Evolutionary conservation across 2,888 invertebrate species (phyloP).

Genomic region (Charanyca ferruginea): DNA sequence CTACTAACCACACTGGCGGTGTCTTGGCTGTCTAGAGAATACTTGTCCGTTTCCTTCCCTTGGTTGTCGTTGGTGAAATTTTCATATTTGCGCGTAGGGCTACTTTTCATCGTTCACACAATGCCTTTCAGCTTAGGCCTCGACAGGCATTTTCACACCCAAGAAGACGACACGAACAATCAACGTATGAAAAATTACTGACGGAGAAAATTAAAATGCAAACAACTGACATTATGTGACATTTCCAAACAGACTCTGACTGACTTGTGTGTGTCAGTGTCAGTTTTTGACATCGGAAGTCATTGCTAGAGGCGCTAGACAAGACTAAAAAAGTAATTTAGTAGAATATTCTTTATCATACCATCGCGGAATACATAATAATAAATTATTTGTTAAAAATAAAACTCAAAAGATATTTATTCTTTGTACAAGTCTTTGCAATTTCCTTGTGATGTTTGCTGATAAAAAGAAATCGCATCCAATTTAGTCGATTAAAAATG

Average conservation of each 20-base stretch:
- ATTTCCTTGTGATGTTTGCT: not conserved
- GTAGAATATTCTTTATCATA: not conserved
- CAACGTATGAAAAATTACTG: constrained; percentile 78
- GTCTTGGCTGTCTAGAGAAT: constrained; percentile 89
- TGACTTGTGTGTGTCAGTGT: constrained; percentile 29
- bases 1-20: constrained; percentile 90
- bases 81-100: constrained; percentile 89
- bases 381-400: not conserved
- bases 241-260: constrained; percentile 28
- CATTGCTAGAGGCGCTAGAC: constrained; percentile 11
- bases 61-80: constrained; percentile 87
- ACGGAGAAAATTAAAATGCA: constrained; percentile 38
- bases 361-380: not conserved
- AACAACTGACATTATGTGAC: constrained; percentile 48
- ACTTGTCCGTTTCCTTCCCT: constrained; percentile 88
- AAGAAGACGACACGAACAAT: constrained; percentile 79
- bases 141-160: constrained; percentile 84
- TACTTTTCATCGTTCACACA: constrained; percentile 89
- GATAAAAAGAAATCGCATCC: not conserved
- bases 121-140: constrained; percentile 81
- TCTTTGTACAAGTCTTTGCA: not conserved
- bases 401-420: no score
- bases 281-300: constrained; percentile 12
- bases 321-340: not conserved
- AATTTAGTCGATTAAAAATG: constrained; percentile 10